phyloP scores from a whole-genome alignment of 2,797 vertebrate species.

The Erpetoichthys calabaricus region DNA sequence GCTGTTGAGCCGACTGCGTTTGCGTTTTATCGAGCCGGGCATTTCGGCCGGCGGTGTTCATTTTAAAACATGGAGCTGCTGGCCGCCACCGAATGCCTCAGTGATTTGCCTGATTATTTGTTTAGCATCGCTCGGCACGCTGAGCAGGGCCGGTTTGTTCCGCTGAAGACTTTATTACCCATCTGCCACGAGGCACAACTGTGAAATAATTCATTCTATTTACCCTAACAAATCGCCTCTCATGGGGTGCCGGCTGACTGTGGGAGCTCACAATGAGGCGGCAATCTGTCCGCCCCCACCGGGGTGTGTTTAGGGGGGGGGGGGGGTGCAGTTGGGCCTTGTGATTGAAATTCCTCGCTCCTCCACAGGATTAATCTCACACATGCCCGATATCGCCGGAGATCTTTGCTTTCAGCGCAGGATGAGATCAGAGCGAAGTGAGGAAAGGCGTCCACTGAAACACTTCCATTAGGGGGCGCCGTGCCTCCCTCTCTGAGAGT shows the following conservation, averaged over 20 bases:
- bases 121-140: slow-evolving; percentile 28
- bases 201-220: slow-evolving; percentile 38
- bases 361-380: slow-evolving; percentile 12
- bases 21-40: no score
- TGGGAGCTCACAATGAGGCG: slow-evolving; percentile 5
- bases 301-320: not conserved
- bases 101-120: slow-evolving; percentile 28
- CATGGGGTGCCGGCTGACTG: slow-evolving; percentile 3
- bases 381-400: no score
- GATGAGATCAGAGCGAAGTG: no score
- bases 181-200: slow-evolving; percentile 29
- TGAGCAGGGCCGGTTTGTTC: slow-evolving; percentile 32
- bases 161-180: slow-evolving; percentile 38
- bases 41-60: not conserved
- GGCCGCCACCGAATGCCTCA: slow-evolving; percentile 14
- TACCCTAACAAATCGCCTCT: slow-evolving; percentile 27
- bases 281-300: not conserved
- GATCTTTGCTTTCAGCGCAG: no score
- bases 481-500: no score
- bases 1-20: no score
- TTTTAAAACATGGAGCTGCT: slow-evolving; percentile 6
- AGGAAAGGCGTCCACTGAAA: no score
- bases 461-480: no score
- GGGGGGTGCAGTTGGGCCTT: not conserved
- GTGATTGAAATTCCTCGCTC: slow-evolving; percentile 5